These are phyloP conservation scores for Myotis davidii DNA, from an alignment of 2,113 vertebrate species.

Conservation along the genomic window DNA sequence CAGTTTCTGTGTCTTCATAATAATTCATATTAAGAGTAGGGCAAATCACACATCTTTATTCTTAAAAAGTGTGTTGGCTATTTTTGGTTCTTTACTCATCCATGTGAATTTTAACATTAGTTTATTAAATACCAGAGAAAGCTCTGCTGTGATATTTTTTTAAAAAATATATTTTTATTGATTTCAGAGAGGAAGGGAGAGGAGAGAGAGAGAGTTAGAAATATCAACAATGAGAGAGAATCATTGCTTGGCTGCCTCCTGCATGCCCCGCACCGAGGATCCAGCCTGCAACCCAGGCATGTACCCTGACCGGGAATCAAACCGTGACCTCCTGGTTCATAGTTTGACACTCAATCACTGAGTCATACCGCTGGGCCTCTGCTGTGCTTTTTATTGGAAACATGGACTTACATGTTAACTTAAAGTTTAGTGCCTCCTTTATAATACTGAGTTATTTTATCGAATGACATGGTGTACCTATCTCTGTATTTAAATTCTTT, in stretches of 20 bases:
- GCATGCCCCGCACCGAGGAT: too few relatives aligned
- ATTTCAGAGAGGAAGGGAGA: too few relatives aligned
- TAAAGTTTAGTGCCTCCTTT: background rate
- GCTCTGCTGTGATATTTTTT: background rate
- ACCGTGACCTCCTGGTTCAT: too few relatives aligned
- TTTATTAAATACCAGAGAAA: slow-evolving; percentile 17
- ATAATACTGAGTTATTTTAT: background rate
- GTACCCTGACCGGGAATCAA: too few relatives aligned
- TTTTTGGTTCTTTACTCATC: background rate
- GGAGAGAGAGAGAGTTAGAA: too few relatives aligned
- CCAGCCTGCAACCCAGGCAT: too few relatives aligned
- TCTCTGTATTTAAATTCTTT: slow-evolving; percentile 20
- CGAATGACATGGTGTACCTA: background rate
- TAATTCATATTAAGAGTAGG: background rate
- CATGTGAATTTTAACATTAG: slow-evolving; percentile 21
- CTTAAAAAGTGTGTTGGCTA: background rate
- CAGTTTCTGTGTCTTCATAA: background rate
- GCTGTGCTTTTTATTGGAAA: slow-evolving; percentile 30
- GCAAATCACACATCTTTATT: background rate
- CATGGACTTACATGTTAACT: slow-evolving; percentile 11
- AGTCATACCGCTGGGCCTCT: too few relatives aligned
- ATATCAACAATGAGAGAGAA: too few relatives aligned
- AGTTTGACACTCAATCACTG: too few relatives aligned
- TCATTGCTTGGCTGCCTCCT: too few relatives aligned
- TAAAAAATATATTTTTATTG: background rate